Percentiles rank a stretch among this genome's conserved stretches.
These are phyloP conservation scores for Protobothrops mucrosquamatus DNA, from an alignment of 2,113 vertebrate genomes.

Conservation along the genomic window DNA sequence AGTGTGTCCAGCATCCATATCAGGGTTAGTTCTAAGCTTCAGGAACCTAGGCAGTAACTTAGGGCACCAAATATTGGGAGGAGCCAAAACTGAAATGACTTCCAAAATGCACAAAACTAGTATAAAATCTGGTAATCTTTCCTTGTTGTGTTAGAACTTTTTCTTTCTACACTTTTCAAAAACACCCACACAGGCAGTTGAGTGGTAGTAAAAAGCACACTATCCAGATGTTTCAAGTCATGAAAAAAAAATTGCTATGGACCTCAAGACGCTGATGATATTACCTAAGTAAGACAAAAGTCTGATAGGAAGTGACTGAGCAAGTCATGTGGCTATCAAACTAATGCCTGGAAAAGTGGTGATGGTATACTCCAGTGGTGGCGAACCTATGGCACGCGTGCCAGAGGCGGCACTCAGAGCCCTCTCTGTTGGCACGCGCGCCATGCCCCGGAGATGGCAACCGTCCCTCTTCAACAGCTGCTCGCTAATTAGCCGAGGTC, in stretches of 20 bases:
- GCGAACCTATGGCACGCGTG: no score
- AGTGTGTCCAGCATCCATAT: neutral
- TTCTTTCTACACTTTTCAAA: neutral
- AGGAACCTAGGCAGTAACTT: neutral
- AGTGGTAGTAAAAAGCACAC: neutral
- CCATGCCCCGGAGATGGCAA: no score
- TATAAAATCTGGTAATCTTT: neutral
- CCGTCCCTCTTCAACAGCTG: no score
- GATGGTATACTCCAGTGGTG: neutral
- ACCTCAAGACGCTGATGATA: neutral
- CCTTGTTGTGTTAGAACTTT: neutral
- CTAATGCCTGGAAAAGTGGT: neutral
- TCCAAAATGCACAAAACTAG: neutral
- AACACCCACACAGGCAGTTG: neutral
- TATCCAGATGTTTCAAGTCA: neutral
- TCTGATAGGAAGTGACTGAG: neutral
- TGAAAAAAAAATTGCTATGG: neutral
- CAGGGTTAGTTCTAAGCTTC: neutral
- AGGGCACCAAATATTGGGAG: neutral
- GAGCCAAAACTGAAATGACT: neutral
- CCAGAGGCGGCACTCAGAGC: no score
- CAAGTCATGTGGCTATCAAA: neutral
- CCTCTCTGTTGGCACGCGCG: no score
- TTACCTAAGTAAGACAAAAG: neutral
- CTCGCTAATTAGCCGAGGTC: no score